phyloP scores from a whole-genome alignment of 30 jellyfish, hydroid and myxozoan species.

The Mastigias papua region DNA sequence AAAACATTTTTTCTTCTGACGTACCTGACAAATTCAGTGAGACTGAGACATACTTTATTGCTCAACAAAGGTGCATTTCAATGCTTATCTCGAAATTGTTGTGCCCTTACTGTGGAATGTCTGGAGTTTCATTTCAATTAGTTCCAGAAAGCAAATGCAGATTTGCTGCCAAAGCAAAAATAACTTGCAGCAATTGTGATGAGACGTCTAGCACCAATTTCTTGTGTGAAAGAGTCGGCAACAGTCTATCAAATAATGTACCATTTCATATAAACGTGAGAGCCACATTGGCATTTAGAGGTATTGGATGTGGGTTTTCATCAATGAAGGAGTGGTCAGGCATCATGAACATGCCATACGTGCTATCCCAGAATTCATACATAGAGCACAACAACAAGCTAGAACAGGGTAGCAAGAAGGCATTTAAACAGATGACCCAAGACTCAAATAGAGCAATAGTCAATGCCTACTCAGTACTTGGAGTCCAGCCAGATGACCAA shows the following conservation, averaged over 20 bases:
- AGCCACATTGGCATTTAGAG: slow-evolving; percentile 16
- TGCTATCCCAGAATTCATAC: not conserved
- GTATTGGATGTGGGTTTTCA: slow-evolving; percentile 22
- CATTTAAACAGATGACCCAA: not conserved
- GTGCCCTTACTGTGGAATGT: not conserved
- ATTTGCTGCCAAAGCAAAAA: not conserved
- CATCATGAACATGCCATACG: slow-evolving; percentile 5
- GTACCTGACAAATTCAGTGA: not conserved
- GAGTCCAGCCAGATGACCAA: not conserved
- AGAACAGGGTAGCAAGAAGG: not conserved
- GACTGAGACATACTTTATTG: not conserved
- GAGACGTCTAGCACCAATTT: not conserved
- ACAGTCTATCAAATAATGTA: not conserved
- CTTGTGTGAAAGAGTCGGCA: not conserved
- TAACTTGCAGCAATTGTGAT: not conserved
- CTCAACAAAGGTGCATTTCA: not conserved
- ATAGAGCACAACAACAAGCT: not conserved
- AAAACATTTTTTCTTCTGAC: not conserved
- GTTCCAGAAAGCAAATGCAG: not conserved
- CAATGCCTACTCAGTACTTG: not conserved
- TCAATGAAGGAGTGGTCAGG: slow-evolving; percentile 5
- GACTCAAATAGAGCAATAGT: not conserved
- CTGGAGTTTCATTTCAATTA: not conserved
- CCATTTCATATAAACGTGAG: slow-evolving; percentile 5
- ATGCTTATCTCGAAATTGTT: not conserved